Evolutionary conservation across 2,113 vertebrate species (phyloP).

Genomic region (Pelodiscus sinensis): DNA sequence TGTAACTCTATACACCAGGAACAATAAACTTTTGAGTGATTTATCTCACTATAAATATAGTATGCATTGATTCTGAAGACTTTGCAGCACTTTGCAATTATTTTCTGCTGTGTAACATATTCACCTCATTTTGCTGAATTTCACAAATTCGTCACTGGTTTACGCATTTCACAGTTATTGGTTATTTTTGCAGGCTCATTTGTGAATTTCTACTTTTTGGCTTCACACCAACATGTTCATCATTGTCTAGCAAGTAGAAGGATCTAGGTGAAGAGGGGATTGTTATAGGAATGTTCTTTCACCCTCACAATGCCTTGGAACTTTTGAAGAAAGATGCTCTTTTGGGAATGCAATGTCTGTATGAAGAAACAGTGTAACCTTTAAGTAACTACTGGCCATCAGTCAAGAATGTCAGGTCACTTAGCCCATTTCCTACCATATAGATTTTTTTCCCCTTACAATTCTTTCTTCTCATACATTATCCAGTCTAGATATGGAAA

Average conservation of each 20-base stretch:
- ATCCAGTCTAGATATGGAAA: background rate
- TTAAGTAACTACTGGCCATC: background rate
- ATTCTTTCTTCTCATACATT: background rate
- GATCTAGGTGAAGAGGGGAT: background rate
- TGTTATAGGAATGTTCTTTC: background rate
- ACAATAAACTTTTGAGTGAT: conserved; percentile 47
- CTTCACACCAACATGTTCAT: background rate
- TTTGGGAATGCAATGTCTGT: background rate
- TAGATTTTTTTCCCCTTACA: background rate
- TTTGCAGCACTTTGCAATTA: conserved; percentile 56
- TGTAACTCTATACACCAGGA: conserved; percentile 31
- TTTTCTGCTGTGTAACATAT: conserved; percentile 13
- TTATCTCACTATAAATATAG: conserved; percentile 43
- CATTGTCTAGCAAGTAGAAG: background rate
- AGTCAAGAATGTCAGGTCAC: background rate
- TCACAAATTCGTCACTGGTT: background rate
- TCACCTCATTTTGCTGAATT: conserved; percentile 23
- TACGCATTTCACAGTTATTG: conserved; percentile 19
- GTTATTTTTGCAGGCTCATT: conserved; percentile 36
- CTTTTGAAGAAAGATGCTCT: background rate
- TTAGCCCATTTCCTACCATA: background rate
- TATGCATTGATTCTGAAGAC: background rate
- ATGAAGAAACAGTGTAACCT: background rate
- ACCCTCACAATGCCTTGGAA: background rate
- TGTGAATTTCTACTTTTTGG: background rate